Conservation (phyloP, 2,888 invertebrate genomes). For the Sesia apiformis region DNA sequence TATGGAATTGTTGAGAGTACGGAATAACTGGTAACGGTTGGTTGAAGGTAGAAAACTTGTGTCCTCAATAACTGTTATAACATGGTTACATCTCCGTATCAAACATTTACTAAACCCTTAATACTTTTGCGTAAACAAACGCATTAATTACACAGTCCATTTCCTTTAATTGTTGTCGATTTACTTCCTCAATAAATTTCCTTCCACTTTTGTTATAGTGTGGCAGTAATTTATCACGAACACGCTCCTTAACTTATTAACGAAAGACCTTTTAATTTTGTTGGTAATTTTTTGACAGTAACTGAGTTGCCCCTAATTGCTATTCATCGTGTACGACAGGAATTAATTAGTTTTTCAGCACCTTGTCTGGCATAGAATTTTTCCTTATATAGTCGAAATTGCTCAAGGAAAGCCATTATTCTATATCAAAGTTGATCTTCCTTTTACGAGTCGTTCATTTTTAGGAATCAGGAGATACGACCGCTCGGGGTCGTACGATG, state of each 20-base stretch:
- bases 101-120: too few relatives aligned
- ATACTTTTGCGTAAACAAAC: conserved; percentile 17
- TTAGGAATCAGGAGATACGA: conserved; percentile 27
- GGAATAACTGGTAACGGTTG: too few relatives aligned
- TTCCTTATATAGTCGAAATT: not conserved
- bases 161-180: conserved; percentile 16
- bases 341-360: not conserved
- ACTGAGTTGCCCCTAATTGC: not conserved
- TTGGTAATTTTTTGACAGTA: not conserved
- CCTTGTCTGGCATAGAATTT: not conserved
- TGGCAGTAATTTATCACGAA: not conserved
- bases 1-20: too few relatives aligned
- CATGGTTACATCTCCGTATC: too few relatives aligned
- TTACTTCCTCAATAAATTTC: conserved; percentile 17
- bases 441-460: conserved; percentile 14
- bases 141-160: conserved; percentile 20
- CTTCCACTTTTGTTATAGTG: conserved; percentile 10
- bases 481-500: conserved; percentile 29
- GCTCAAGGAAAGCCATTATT: not conserved
- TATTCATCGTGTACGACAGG: not conserved
- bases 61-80: too few relatives aligned
- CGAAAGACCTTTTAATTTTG: not conserved
- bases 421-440: not conserved
- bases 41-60: too few relatives aligned
- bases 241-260: not conserved